Evolutionary conservation across 2,113 vertebrate species (phyloP), one percentile per base, ranked within the genome.

Genomic region (Cyphomyrus plagiostoma): DNA sequence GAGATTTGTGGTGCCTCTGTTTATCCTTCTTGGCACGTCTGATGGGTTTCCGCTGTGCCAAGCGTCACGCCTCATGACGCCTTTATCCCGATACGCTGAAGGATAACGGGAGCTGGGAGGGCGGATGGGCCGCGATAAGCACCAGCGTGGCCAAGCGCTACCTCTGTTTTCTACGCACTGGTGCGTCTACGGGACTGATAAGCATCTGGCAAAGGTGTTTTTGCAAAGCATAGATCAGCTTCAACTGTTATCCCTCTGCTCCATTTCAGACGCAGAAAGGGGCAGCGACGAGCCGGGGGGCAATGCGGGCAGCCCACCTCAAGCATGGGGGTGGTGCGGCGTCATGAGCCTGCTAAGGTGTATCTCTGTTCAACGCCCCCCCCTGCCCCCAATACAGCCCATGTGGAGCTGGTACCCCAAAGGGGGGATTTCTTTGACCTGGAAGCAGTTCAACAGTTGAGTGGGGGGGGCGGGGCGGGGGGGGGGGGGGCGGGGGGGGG

Each of bases 161-260:
- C 74, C n/a, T 26, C 74, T 80, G 74, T 80, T 39, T 42, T 80
- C 15, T 42, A 39, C 2, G 4, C 74, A 17, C 74, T 39, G 35
- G 35, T 42, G 35, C 35, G 35, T 80, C 74, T 80, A 19, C 0
- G 5, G 74, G 35, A 80, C 19, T 42, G 74, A 80, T 80, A 80
- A 80, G 74, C 74, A 80, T 80, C 35, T 42, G 74, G 30, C 35
- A 8, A 4, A 10, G 62, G 21, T 1, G 10, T 30, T 30, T 70
- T 3, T 70, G 74, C 35, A 39, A 77, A 39, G 35, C 30, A 5
- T 15, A 39, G 26, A 11, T 77, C 13, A 42, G 35, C 35, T 42
- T 39, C 35, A 80, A 80, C 30, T 80, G 74, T 80, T 80, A 80
- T 80, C 35, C 74, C 74, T 80, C 74, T 80, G 74, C 74, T 80